phyloP scores from a whole-genome alignment of 2,888 invertebrate species.

The Himalopsyche tibetana region DNA sequence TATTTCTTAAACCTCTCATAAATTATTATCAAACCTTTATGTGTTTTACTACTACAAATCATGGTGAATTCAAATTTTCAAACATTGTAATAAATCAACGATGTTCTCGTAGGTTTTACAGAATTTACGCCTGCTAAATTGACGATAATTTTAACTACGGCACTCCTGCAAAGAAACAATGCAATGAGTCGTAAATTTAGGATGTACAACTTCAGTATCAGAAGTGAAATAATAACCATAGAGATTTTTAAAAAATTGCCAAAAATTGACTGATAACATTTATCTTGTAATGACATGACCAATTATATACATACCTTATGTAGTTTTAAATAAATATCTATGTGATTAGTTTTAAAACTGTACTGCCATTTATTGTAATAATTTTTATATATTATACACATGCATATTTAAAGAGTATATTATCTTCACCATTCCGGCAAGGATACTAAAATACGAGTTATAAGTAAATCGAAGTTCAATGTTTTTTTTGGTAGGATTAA shows the following conservation, averaged over 20 bases:
- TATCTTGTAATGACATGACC: neutral
- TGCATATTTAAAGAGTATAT: neutral
- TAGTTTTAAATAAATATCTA: neutral
- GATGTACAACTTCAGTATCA: too few species aligned
- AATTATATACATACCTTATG: neutral
- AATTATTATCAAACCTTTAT: too few species aligned
- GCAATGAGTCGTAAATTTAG: neutral
- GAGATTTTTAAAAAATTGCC: neutral
- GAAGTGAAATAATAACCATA: neutral
- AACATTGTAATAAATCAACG: neutral
- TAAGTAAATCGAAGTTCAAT: too few species aligned
- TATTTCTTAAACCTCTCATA: too few species aligned
- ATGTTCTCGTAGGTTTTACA: neutral
- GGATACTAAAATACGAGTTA: too few species aligned
- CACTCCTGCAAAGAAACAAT: neutral
- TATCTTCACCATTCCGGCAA: neutral
- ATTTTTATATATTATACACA: neutral
- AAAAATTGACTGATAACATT: constrained; percentile 10
- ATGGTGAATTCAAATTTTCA: neutral
- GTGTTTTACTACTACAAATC: too few species aligned
- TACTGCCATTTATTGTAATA: neutral
- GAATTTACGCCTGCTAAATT: neutral
- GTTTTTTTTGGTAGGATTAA: too few species aligned
- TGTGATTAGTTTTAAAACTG: neutral
- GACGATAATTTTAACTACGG: neutral